Evolutionary conservation across 2,888 invertebrate species (phyloP).

Genomic region (Hydrotaea diabolus): DNA sequence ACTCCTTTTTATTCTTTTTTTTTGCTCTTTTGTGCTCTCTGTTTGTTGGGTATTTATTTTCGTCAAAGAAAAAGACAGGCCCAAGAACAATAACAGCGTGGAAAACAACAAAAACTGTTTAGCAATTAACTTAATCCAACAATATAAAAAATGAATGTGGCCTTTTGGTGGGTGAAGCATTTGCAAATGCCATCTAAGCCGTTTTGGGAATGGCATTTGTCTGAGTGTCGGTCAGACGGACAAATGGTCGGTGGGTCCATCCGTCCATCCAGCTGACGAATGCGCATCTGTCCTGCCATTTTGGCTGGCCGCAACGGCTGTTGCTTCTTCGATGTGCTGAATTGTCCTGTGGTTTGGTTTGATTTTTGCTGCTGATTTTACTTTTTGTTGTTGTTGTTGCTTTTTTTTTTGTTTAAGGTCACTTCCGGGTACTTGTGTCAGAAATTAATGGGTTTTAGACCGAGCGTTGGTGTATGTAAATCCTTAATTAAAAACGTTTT

Average conservation of each 20-base stretch:
- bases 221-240: not conserved
- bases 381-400: too few species aligned
- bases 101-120: not conserved
- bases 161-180: not conserved
- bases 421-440: conserved; percentile 5
- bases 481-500: not conserved
- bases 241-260: not conserved
- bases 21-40: not conserved
- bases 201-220: not conserved
- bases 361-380: not conserved
- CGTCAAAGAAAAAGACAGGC: not conserved
- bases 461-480: not conserved
- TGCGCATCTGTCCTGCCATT: not conserved
- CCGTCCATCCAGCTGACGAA: not conserved
- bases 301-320: not conserved
- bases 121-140: conserved; percentile 26
- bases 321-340: not conserved
- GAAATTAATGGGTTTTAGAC: not conserved
- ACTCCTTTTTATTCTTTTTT: not conserved
- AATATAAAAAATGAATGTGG: conserved; percentile 5
- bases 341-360: not conserved
- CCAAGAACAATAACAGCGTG: not conserved
- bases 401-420: not conserved
- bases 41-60: not conserved
- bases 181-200: not conserved